Base-by-base conservation (phyloP, 2,113 vertebrate genomes). In the Athene noctua region DNA sequence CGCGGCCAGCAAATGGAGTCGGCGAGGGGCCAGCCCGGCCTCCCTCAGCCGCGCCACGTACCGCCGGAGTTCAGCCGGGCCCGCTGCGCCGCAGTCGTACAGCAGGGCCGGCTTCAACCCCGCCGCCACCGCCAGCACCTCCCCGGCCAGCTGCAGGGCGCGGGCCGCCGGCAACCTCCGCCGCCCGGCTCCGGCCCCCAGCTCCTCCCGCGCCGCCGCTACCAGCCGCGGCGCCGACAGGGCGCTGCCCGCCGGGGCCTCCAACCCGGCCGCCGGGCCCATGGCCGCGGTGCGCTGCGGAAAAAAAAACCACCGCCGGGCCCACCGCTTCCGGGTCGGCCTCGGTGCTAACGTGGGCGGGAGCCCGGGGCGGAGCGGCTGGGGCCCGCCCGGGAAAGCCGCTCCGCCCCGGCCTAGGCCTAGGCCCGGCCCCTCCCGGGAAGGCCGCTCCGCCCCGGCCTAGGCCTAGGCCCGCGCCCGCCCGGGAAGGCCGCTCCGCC, bases 61-160 rank as follows among this genome's bases (percentile, higher is more conserved):
- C 63, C 58, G 91, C 85, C 97, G 97, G 78, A 99, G 91, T 84
- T 99, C 97, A 5, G 96, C 91, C 13, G 92, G 81, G 5, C 95
- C 94, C 20, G 98, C 98, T 5, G 96, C 32, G 54, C 97, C 98
- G 65, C 86, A 97, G 40, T 99, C 99, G 30, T 99, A 99, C 3
- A 99, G 96, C 57, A 99, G 67, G 42, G 99, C 97, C 7, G 99
- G 98, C 97, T 99, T 99, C 93, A 99, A 80, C 9, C 98, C 98
- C 58, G 96, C 82, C 92, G 98, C 98, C 52, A 99, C 98, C 57
- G 99, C 98, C 46, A 97, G 95, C 55, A 99, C 97, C 82, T 99
- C 98, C 86, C 96, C 98, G 23, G 98, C 98, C 11, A 99, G 87
- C 34, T 98, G 98, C 87, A 94, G 21, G 5, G 88, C 93, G 1